Evolutionary conservation across 2,888 invertebrate species (phyloP).

Genomic region (Mystacides longicornis): DNA sequence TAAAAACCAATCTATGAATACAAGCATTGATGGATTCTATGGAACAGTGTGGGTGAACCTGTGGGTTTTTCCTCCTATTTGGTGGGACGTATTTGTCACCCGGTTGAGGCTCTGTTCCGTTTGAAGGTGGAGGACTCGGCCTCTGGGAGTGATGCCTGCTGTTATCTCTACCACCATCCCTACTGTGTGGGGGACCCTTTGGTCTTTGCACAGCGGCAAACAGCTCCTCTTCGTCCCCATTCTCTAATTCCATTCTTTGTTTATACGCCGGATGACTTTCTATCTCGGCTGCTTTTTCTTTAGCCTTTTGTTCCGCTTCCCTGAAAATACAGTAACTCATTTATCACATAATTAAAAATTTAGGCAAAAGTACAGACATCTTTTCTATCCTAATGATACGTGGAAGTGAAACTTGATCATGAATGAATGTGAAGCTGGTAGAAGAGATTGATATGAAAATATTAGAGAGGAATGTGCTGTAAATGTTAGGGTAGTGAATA

Average conservation of each 20-base stretch:
- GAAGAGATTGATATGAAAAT: no score
- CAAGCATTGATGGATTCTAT: not conserved
- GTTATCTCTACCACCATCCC: constrained; percentile 7
- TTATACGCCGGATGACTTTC: constrained; percentile 79
- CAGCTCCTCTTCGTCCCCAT: constrained; percentile 84
- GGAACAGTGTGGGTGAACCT: not conserved
- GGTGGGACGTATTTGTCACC: constrained; percentile 70
- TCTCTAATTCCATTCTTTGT: constrained; percentile 78
- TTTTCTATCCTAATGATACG: no score
- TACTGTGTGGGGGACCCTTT: constrained; percentile 33
- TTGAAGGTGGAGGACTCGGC: constrained; percentile 22
- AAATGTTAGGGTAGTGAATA: no score
- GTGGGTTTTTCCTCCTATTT: constrained; percentile 63
- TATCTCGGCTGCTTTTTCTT: constrained; percentile 87
- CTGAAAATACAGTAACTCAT: constrained; percentile 30
- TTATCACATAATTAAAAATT: no score
- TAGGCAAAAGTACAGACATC: no score
- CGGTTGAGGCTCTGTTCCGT: constrained; percentile 27
- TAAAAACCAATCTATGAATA: not conserved
- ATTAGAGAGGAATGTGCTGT: no score
- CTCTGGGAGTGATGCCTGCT: constrained; percentile 23
- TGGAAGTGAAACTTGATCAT: no score
- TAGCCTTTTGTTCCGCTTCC: constrained; percentile 78
- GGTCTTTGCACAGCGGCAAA: constrained; percentile 80
- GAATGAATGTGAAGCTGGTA: no score